Conservation (phyloP, 2,888 invertebrate species). For the Griposia aprilina region DNA sequence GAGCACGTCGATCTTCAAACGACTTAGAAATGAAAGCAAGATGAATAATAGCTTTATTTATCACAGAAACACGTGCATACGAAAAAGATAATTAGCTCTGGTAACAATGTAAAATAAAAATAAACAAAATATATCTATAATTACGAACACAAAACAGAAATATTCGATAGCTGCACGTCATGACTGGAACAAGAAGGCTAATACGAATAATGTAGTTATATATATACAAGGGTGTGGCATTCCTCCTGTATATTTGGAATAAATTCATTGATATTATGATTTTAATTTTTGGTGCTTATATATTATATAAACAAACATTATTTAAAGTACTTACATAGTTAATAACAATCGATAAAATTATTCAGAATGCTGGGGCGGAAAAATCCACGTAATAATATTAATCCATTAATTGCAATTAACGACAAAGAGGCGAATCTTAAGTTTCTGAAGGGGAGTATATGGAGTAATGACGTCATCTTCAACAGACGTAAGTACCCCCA, state of each 20-base stretch:
- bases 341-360: neutral
- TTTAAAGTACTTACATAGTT: neutral
- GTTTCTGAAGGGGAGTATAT: neutral
- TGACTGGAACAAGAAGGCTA: too few species aligned
- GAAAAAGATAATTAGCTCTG: too few species aligned
- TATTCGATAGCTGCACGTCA: too few species aligned
- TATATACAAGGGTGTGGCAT: too few species aligned
- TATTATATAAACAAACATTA: neutral
- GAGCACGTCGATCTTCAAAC: neutral
- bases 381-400: constrained; percentile 16
- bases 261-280: neutral
- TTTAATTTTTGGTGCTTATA: too few species aligned
- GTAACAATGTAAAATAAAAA: too few species aligned
- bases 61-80: too few species aligned
- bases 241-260: neutral
- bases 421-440: constrained; percentile 11
- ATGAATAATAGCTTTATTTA: too few species aligned
- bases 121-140: too few species aligned
- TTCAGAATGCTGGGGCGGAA: neutral
- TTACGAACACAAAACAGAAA: too few species aligned
- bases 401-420: constrained; percentile 40
- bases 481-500: neutral
- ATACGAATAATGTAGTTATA: too few species aligned
- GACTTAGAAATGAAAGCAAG: too few species aligned
- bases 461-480: constrained; percentile 26